Percentiles rank a stretch among this genome's conserved stretches.
These are phyloP conservation scores for Helogale parvula DNA, from an alignment of 2,113 vertebrate genomes.

Conservation along the genomic window DNA sequence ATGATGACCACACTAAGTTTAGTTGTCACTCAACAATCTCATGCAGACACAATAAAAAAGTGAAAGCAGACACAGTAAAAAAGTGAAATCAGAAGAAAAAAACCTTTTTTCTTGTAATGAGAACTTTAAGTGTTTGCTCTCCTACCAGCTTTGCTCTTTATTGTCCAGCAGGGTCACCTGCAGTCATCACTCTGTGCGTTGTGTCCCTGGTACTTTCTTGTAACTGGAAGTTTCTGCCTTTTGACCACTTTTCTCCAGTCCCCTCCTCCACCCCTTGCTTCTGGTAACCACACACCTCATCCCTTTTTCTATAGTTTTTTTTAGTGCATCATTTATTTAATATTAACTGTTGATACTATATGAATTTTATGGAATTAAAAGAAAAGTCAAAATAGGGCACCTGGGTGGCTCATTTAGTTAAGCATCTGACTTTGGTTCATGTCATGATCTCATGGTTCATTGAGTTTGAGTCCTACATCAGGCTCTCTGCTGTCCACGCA, in stretches of 20 bases:
- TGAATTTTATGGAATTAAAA: not conserved
- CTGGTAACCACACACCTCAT: not conserved
- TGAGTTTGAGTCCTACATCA: no score
- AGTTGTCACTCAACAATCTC: not conserved
- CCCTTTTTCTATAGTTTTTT: not conserved
- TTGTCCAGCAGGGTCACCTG: not conserved
- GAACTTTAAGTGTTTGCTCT: not conserved
- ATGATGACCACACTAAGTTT: not conserved
- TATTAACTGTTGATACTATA: not conserved
- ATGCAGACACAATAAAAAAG: not conserved
- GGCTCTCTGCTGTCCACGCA: no score
- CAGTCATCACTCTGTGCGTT: rapidly evolving
- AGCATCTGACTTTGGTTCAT: no score
- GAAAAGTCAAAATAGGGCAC: not conserved
- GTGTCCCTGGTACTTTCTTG: not conserved
- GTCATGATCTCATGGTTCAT: no score
- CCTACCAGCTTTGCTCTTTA: not conserved
- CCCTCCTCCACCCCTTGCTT: not conserved
- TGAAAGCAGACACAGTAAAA: not conserved
- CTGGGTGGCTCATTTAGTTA: no score
- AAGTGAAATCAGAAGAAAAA: not conserved
- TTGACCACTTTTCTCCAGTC: not conserved
- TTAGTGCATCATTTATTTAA: not conserved
- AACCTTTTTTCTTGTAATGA: not conserved
- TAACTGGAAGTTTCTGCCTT: not conserved